phyloP scores from a whole-genome alignment of 2,113 vertebrate species.

The Peromyscus polionotus region DNA sequence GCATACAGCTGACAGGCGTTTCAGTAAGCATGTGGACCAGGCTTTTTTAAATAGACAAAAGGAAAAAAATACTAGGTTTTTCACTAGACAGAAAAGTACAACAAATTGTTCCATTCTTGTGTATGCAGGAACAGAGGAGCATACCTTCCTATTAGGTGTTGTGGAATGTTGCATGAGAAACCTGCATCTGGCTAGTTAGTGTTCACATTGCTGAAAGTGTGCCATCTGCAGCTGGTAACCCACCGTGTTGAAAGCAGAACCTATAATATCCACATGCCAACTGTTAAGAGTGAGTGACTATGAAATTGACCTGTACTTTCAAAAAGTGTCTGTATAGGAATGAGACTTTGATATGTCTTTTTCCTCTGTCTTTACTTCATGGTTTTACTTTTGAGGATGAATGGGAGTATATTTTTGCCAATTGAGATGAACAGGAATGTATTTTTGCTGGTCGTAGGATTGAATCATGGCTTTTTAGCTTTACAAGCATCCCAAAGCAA shows the following conservation, averaged over 20 bases:
- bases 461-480: constrained; percentile 40
- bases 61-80: constrained; percentile 66
- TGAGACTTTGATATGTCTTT: constrained; percentile 68
- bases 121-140: background rate
- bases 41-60: constrained; percentile 75
- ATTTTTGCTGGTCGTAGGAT: constrained; percentile 62
- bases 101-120: constrained; percentile 33
- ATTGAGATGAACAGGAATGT: constrained; percentile 35
- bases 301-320: constrained; percentile 79
- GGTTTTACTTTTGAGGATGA: constrained; percentile 71
- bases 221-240: constrained; percentile 55
- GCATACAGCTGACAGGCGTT: constrained; percentile 66
- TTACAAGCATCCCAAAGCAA: constrained; percentile 72
- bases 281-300: constrained; percentile 18
- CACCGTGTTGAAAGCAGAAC: constrained; percentile 30
- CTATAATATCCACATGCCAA: background rate
- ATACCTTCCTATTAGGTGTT: constrained; percentile 70
- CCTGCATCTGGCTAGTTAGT: background rate
- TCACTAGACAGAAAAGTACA: constrained; percentile 69
- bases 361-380: constrained; percentile 69
- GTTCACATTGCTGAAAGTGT: background rate
- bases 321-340: constrained; percentile 44
- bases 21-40: constrained; percentile 63
- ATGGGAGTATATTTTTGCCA: constrained; percentile 68
- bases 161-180: constrained; percentile 68